Percentiles rank a stretch among this genome's conserved stretches.
These are phyloP conservation scores for Tenebrosternarchus preto DNA, from an alignment of 2,113 vertebrate species.

Conservation along the genomic window DNA sequence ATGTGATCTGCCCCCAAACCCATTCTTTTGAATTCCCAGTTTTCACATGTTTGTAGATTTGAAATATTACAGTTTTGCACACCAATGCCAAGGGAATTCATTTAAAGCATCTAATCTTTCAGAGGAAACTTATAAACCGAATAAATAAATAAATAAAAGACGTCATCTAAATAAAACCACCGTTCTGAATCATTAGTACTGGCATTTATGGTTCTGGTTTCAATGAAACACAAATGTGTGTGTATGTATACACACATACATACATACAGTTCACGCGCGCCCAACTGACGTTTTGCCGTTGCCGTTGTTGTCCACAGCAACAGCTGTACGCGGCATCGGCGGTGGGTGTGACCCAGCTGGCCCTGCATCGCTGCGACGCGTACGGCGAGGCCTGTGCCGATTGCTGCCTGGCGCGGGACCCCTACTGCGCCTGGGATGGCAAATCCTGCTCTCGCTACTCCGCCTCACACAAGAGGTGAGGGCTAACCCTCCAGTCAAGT, in stretches of 20 bases:
- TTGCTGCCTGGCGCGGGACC: slow-evolving; percentile 95
- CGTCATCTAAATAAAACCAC: no score
- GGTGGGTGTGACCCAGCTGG: slow-evolving; percentile 89
- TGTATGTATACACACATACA: neutral
- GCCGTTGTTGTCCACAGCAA: slow-evolving; percentile 79
- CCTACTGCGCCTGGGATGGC: slow-evolving; percentile 98
- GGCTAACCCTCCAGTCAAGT: neutral
- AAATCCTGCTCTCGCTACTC: slow-evolving; percentile 95
- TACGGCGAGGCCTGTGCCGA: slow-evolving; percentile 94
- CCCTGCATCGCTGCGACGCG: slow-evolving; percentile 91
- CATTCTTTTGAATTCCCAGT: no score
- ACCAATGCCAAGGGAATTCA: slow-evolving; percentile 28
- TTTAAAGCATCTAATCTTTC: slow-evolving; percentile 61
- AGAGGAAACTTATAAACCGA: slow-evolving; percentile 19
- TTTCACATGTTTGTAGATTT: no score
- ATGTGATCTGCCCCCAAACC: no score
- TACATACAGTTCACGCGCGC: neutral
- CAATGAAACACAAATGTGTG: neutral
- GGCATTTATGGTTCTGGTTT: neutral
- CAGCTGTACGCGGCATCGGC: slow-evolving; percentile 91
- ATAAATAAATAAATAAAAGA: slow-evolving; percentile 10
- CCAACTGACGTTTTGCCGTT: neutral
- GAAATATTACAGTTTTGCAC: no score
- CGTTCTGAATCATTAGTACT: no score
- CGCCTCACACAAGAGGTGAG: slow-evolving; percentile 91